These are phyloP conservation scores for Minunthozetes semirufus DNA, from an alignment of 2,888 invertebrate genomes.

Conservation along the genomic window DNA sequence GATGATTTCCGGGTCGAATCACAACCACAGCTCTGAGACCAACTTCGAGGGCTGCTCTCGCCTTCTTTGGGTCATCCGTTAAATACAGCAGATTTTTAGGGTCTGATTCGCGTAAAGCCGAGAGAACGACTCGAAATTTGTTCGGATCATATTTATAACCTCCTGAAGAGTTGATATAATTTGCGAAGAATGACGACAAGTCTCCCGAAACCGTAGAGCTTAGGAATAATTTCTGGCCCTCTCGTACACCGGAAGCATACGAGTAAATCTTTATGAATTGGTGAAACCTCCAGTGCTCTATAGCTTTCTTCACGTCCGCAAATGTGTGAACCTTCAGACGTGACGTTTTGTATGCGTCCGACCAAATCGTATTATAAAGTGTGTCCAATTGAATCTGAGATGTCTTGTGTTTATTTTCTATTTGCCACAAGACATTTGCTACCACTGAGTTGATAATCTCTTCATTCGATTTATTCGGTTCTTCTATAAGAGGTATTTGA, in stretches of 20 bases:
- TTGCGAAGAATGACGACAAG: slow-evolving; percentile 13
- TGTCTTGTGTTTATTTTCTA: slow-evolving; percentile 13
- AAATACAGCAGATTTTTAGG: slow-evolving; percentile 24
- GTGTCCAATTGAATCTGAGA: slow-evolving; percentile 4
- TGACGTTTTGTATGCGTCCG: not conserved
- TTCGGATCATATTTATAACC: slow-evolving; percentile 29
- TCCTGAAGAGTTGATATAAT: slow-evolving; percentile 26
- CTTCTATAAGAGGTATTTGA: slow-evolving; percentile 4
- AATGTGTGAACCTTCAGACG: slow-evolving; percentile 19
- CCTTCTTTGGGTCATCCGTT: slow-evolving; percentile 12
- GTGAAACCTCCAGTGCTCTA: slow-evolving; percentile 25
- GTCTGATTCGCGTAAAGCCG: slow-evolving; percentile 24
- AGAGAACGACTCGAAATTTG: not conserved
- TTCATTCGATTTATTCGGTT: not conserved
- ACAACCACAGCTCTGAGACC: slow-evolving; percentile 15
- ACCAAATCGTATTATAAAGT: slow-evolving; percentile 14
- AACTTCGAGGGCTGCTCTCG: not conserved
- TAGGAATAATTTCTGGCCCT: slow-evolving; percentile 24
- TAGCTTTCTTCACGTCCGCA: slow-evolving; percentile 5
- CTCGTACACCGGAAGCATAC: slow-evolving; percentile 18
- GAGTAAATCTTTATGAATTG: slow-evolving; percentile 33
- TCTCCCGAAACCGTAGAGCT: not conserved
- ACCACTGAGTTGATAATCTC: not conserved
- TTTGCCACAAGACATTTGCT: slow-evolving; percentile 15
- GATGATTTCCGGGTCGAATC: not conserved